A percentile compares a stretch with the other conserved stretches of the same genome.
Conservation (phyloP, 2,888 invertebrate genomes). For the Acronicta psi region DNA sequence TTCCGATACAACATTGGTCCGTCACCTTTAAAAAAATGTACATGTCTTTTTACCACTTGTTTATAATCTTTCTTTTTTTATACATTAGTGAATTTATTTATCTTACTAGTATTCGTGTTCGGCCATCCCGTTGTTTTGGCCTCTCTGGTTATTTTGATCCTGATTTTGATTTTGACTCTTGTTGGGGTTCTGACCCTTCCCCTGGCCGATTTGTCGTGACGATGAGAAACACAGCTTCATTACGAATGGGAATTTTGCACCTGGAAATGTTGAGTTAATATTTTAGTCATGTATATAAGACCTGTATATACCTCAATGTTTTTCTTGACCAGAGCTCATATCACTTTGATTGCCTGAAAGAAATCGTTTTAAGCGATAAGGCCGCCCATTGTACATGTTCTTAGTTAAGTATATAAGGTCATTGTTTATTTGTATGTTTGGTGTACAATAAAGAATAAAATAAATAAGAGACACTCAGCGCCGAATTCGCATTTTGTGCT, state of each 20-base stretch:
- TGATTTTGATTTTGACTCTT: slow-evolving; percentile 60
- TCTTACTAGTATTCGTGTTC: slow-evolving; percentile 86
- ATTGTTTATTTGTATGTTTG: no score
- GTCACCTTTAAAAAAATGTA: slow-evolving; percentile 75
- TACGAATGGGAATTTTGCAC: slow-evolving; percentile 99
- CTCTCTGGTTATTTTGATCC: slow-evolving; percentile 70
- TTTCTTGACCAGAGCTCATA: no score
- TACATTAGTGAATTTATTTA: slow-evolving; percentile 48
- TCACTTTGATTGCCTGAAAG: no score
- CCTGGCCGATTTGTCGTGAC: slow-evolving; percentile 86
- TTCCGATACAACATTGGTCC: slow-evolving; percentile 83
- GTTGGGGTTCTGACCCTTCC: slow-evolving; percentile 72
- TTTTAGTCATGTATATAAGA: neutral
- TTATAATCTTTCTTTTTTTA: slow-evolving; percentile 39
- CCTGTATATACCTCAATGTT: no score
- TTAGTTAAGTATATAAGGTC: no score
- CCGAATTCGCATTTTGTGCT: no score
- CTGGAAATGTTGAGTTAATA: slow-evolving; percentile 86
- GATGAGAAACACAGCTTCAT: slow-evolving; percentile 99
- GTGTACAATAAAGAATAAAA: no score
- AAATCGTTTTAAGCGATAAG: no score
- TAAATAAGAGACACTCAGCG: no score
- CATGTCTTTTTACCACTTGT: slow-evolving; percentile 78
- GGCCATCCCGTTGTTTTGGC: slow-evolving; percentile 78
- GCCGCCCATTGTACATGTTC: no score